Percentiles rank a stretch among this genome's conserved stretches.
phyloP scores from a whole-genome alignment of 2,888 invertebrate genomes.

The Perdita meconis region DNA sequence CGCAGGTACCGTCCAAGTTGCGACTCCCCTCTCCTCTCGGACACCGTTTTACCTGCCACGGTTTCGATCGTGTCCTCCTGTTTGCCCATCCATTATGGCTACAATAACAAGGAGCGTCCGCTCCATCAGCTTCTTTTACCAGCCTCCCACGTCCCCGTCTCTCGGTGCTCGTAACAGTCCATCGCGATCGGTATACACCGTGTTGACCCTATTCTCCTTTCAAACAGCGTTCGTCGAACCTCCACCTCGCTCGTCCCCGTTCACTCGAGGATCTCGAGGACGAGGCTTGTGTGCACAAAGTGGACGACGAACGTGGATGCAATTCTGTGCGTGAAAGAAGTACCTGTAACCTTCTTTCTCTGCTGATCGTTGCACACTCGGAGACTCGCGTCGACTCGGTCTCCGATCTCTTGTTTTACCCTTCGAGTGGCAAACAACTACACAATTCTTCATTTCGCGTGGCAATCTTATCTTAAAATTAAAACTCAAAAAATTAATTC shows the following conservation, averaged over 20 bases:
- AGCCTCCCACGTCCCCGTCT: slow-evolving; percentile 53
- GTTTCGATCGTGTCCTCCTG: slow-evolving; percentile 75
- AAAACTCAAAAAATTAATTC: too few relatives aligned
- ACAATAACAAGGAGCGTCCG: slow-evolving; percentile 77
- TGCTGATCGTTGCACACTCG: slow-evolving; percentile 13
- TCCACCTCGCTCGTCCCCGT: slow-evolving; percentile 32
- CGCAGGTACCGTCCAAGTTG: slow-evolving; percentile 50
- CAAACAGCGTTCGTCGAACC: slow-evolving; percentile 53
- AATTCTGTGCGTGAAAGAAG: slow-evolving; percentile 38
- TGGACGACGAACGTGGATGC: slow-evolving; percentile 29
- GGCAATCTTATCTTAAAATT: too few relatives aligned
- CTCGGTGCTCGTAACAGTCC: slow-evolving; percentile 62
- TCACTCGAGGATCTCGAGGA: slow-evolving; percentile 35
- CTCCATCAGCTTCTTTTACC: slow-evolving; percentile 62
- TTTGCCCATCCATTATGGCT: slow-evolving; percentile 81
- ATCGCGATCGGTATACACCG: slow-evolving; percentile 53
- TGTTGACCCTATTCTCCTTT: slow-evolving; percentile 71
- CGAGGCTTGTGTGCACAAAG: slow-evolving; percentile 9
- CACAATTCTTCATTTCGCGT: too few relatives aligned
- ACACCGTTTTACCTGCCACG: slow-evolving; percentile 59
- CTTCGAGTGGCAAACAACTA: too few relatives aligned
- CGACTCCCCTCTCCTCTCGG: slow-evolving; percentile 15
- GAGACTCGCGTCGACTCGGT: not conserved
- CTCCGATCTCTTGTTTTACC: too few relatives aligned
- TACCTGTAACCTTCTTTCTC: slow-evolving; percentile 43